Percentiles rank a stretch among this genome's conserved stretches.
Evolutionary conservation across 2,113 vertebrate species (phyloP).

Genomic region (Aythya baeri): DNA sequence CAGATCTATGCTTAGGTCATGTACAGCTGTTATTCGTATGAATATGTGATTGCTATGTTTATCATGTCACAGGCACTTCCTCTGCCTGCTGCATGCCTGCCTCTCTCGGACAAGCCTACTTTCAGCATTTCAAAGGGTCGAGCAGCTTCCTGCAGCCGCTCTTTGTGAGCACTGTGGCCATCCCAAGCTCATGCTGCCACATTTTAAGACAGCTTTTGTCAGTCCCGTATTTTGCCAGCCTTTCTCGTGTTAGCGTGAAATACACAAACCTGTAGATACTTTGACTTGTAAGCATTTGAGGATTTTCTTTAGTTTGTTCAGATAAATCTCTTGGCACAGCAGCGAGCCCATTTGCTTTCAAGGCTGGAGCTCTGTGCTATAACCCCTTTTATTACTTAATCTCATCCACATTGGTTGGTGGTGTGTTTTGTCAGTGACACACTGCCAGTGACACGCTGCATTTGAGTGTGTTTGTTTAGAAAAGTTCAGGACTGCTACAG

Average conservation of each 20-base stretch:
- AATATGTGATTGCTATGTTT: background rate
- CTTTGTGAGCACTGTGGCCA: conserved; percentile 18
- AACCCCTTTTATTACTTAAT: background rate
- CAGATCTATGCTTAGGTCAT: background rate
- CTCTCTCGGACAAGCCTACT: background rate
- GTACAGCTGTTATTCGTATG: conserved; percentile 22
- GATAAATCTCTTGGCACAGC: background rate
- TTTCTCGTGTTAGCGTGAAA: background rate
- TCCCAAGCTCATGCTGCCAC: background rate
- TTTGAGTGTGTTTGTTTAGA: conserved; percentile 19
- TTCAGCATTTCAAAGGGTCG: conserved; percentile 15
- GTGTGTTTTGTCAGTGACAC: background rate
- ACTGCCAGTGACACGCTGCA: background rate
- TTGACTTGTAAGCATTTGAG: background rate
- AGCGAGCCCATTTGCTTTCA: background rate
- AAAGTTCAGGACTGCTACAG: conserved; percentile 8
- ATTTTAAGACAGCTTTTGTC: background rate
- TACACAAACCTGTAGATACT: background rate
- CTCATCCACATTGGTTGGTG: background rate
- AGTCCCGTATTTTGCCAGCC: background rate
- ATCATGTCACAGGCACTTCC: background rate
- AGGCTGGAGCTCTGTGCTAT: background rate
- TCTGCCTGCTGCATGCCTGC: background rate
- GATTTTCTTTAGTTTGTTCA: background rate
- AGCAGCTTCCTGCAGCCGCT: conserved; percentile 8